Conservation (phyloP, 2,113 vertebrate genomes). For the Spea bombifrons region DNA sequence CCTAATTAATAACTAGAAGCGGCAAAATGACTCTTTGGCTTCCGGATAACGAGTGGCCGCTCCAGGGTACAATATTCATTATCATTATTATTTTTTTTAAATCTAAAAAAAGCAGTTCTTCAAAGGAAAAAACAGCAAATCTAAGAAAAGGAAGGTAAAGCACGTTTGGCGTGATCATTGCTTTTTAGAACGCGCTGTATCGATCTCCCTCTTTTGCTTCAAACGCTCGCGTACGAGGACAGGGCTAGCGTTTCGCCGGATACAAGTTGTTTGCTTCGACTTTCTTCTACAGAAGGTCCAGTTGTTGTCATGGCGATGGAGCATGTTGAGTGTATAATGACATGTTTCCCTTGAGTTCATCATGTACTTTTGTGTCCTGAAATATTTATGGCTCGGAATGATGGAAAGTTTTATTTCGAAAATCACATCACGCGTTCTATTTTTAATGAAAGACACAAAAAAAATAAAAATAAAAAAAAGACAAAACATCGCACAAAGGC, state of each 20-base stretch:
- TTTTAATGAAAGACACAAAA: not conserved
- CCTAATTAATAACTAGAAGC: no score
- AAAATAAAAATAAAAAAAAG: not conserved
- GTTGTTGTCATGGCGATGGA: not conserved
- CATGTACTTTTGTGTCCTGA: not conserved
- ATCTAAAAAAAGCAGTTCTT: not conserved
- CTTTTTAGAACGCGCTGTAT: not conserved
- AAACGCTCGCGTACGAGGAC: not conserved
- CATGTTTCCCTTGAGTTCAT: not conserved
- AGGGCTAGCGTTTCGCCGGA: not conserved
- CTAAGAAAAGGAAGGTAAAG: not conserved
- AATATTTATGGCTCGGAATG: not conserved
- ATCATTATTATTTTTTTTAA: not conserved
- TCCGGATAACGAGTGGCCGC: no score
- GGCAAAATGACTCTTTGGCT: no score
- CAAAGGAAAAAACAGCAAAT: not conserved
- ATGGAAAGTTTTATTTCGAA: not conserved
- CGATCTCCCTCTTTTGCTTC: not conserved
- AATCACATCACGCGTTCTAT: not conserved
- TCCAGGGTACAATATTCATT: no score
- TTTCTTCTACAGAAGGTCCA: not conserved
- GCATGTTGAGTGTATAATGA: not conserved
- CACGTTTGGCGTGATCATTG: not conserved
- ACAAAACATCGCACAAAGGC: not conserved
- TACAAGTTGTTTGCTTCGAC: not conserved